Percentiles rank a stretch among this genome's conserved stretches.
These are phyloP conservation scores for Pseudorasbora parva DNA, from an alignment of 2,113 vertebrate species.

Conservation along the genomic window DNA sequence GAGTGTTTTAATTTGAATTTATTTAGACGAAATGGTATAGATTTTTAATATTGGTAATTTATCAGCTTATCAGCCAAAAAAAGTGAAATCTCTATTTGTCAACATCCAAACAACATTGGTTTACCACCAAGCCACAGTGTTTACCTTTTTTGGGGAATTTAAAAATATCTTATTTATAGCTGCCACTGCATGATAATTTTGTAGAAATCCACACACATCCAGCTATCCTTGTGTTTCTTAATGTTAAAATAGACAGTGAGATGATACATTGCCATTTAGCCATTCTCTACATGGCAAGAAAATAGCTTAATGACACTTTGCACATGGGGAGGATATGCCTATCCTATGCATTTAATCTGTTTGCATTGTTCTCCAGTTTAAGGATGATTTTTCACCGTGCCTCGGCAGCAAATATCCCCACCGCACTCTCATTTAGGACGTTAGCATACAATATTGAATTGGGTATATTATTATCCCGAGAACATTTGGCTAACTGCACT, in stretches of 20 bases:
- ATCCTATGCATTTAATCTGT: conserved; percentile 42
- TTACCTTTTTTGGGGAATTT: background rate
- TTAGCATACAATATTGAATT: conserved; percentile 55
- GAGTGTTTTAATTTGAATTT: background rate
- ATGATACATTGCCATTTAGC: background rate
- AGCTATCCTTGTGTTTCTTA: conserved; percentile 1
- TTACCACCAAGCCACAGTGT: background rate
- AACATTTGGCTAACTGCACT: conserved; percentile 55
- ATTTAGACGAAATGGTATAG: background rate
- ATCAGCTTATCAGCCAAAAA: background rate
- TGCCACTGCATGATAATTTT: background rate
- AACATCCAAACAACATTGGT: background rate
- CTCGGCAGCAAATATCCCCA: conserved; percentile 15
- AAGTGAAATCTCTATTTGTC: background rate
- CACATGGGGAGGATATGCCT: conserved; percentile 16
- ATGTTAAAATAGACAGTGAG: background rate
- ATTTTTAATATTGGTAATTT: background rate
- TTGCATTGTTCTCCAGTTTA: conserved; percentile 41
- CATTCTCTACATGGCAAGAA: conserved; percentile 14
- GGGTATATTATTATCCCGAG: conserved; percentile 52
- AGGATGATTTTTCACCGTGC: conserved; percentile 36
- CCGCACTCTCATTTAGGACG: conserved; percentile 41
- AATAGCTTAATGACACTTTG: conserved; percentile 24
- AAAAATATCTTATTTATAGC: background rate
- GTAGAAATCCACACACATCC: background rate